Base-by-base conservation (phyloP, 2,797 vertebrate genomes). In the Natrix natrix region DNA sequence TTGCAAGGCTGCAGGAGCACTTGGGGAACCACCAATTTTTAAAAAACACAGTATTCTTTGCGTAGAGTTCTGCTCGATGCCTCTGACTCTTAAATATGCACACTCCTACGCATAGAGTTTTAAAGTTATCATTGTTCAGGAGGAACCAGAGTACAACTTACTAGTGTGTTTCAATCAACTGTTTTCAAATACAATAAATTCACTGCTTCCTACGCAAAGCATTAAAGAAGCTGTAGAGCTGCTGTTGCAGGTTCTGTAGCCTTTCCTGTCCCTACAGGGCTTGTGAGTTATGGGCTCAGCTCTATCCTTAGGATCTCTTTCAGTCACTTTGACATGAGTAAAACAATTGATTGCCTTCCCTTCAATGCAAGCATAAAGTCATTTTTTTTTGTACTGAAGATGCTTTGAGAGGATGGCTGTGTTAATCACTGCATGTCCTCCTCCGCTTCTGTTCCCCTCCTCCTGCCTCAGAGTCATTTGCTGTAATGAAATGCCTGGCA, bases 281-380 rank as follows among this genome's bases (percentile, higher is more conserved):
- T 28, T 59, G 26, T 93, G 83, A 74, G 87, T 20, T 59, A 87
- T 59, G 89, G 52, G 17, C 88, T 66, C n/a, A n/a, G 48, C 32
- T 90, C 92, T 59, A 63, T 32, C 32, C 52, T 87, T 57, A 54
- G 86, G 78, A 66, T 48, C 89, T 69, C 83, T 20, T 86, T 87
- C 60, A 56, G 54, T 83, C 37, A 57, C 37, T 56, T 55, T 66
- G 83, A 20, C 92, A 91, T 74, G 83, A 60, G 55, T 74, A 93
- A 93, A 69, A 43, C 16, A 5, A 91, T 93, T n/a, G 89, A 93
- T 93, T 90, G 61, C 89, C 92, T 87, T 54, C 61, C 56, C 60
- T 90, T 66, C 43, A 32, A 8, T 69, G 26, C 78, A 57, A 90
- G 83, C 83, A 90, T 61, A 87, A 59, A 93, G 61, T 86, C 54